A percentile compares a stretch with the other conserved stretches of the same genome.
These are phyloP conservation scores for Amphiura filiformis DNA, from an alignment of 35 echinoderm and acorn worm genomes.

Conservation along the genomic window DNA sequence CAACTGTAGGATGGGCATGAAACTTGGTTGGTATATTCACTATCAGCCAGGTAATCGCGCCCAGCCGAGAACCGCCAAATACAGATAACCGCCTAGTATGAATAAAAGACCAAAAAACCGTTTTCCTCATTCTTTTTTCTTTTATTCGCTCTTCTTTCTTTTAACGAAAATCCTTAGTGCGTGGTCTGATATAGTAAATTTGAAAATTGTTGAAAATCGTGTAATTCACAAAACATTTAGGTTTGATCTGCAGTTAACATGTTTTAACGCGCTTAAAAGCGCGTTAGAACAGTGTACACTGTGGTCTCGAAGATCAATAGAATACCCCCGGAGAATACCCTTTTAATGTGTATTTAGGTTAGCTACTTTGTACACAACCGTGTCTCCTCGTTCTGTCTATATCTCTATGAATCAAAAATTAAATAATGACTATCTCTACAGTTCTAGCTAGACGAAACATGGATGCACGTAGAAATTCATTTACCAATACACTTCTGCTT, in stretches of 20 bases:
- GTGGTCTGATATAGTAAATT: neutral
- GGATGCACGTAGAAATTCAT: neutral
- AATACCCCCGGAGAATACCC: neutral
- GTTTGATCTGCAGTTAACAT: neutral
- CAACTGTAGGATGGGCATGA: too few relatives aligned
- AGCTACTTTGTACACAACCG: slow-evolving; percentile 7
- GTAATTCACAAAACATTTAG: neutral
- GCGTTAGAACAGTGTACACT: neutral
- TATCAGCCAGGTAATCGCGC: too few relatives aligned
- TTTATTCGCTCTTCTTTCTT: too few relatives aligned
- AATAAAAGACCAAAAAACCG: too few relatives aligned
- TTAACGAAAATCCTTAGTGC: neutral
- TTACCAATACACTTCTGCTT: too few relatives aligned
- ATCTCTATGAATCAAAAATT: neutral
- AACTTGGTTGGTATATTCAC: too few relatives aligned
- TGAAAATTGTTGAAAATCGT: slow-evolving; percentile 6
- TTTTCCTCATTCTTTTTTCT: too few relatives aligned
- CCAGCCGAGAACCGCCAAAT: too few relatives aligned
- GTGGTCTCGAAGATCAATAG: neutral
- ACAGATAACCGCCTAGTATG: too few relatives aligned
- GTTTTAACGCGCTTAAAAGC: too few relatives aligned
- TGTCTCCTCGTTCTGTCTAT: neutral
- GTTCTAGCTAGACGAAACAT: neutral
- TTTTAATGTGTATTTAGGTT: neutral
- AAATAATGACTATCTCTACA: neutral